Evolutionary conservation across 2,113 vertebrate species (phyloP).

Genomic region (Sebastes schlegelii): DNA sequence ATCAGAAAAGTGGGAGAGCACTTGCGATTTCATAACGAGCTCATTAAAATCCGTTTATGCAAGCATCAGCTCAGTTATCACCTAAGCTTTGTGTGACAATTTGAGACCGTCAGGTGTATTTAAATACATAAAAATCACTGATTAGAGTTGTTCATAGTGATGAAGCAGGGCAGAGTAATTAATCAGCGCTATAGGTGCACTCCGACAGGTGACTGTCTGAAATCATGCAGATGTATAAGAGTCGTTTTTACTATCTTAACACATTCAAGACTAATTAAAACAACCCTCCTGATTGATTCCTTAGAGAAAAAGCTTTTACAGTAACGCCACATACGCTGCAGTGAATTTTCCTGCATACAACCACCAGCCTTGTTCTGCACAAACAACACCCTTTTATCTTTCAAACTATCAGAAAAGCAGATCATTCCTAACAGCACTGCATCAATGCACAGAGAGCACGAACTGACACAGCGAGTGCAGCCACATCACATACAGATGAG

Average conservation of each 20-base stretch:
- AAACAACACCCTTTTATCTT: slow-evolving; percentile 33
- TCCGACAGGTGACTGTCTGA: slow-evolving; percentile 71
- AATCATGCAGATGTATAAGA: slow-evolving; percentile 19
- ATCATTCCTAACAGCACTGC: slow-evolving; percentile 38
- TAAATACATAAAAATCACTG: not conserved
- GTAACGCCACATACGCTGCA: slow-evolving; percentile 48
- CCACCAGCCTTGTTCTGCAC: slow-evolving; percentile 20
- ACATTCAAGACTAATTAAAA: slow-evolving; percentile 1
- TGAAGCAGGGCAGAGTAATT: slow-evolving; percentile 47
- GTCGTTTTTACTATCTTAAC: slow-evolving; percentile 3
- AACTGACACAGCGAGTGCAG: slow-evolving; percentile 50
- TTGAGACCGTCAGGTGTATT: slow-evolving; percentile 6
- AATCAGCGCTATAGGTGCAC: slow-evolving; percentile 48
- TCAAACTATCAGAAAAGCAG: slow-evolving; percentile 59
- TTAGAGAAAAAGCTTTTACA: slow-evolving; percentile 30
- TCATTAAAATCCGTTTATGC: slow-evolving; percentile 55
- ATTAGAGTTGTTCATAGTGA: not conserved
- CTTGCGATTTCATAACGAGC: slow-evolving; percentile 51
- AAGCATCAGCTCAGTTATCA: slow-evolving; percentile 11
- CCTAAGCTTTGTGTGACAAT: not conserved
- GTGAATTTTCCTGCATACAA: slow-evolving; percentile 41
- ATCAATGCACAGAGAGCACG: slow-evolving; percentile 51
- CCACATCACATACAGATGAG: slow-evolving; percentile 56
- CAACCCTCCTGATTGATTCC: slow-evolving; percentile 9
- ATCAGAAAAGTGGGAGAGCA: slow-evolving; percentile 63